Evolutionary conservation across 35 echinoderm and acorn worm species (phyloP), one percentile per base, ranked within the genome.

Genomic region (Holothuria glaberrima): DNA sequence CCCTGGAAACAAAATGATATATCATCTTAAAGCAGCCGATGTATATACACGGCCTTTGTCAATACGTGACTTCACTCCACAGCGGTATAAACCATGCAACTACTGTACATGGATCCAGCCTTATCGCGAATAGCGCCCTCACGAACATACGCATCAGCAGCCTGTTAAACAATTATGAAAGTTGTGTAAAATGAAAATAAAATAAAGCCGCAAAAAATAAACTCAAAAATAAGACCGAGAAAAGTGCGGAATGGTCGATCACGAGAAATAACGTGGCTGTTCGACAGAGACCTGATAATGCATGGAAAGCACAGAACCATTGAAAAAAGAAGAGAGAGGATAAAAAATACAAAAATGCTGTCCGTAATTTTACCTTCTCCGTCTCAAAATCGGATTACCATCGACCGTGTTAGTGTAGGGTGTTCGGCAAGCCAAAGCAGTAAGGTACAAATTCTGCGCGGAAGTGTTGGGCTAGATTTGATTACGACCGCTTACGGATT

Each of bases 121-220:
- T 54, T 54, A 54, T 14, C 50, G 50, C 16, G 13, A 78, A 48
- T 24, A 78, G 74, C 74, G 74, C 74, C 74, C 35, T 78, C 74
- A 9, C 25, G 9, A 0, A 4, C 22, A 21, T 26, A 78, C 74
- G 74, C 38, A 14, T 48, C 38, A 25, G 22, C 41, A n/a, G 24
- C 35, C 74, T 12, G 24, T 78, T 26, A 78, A 78, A 78, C 74
- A 78, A 78, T 78, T 78, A 78, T 78, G 36, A 78, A 78, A 78
- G 74, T 78, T 78, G 74, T 78, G 74, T 28, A 78, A 78, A 78
- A 78, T 78, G 74, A 78, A 78, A 78, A 78, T 78, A 78, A 78
- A 78, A 78, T 78, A 78, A 78, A 73, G 50, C 20, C 44, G 18
- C 1, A 25, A 78, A 78, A 77, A 48, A 78, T 78, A 78, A 78